Conservation (phyloP, 2,888 invertebrate genomes). For the Agriopis leucophaearia region DNA sequence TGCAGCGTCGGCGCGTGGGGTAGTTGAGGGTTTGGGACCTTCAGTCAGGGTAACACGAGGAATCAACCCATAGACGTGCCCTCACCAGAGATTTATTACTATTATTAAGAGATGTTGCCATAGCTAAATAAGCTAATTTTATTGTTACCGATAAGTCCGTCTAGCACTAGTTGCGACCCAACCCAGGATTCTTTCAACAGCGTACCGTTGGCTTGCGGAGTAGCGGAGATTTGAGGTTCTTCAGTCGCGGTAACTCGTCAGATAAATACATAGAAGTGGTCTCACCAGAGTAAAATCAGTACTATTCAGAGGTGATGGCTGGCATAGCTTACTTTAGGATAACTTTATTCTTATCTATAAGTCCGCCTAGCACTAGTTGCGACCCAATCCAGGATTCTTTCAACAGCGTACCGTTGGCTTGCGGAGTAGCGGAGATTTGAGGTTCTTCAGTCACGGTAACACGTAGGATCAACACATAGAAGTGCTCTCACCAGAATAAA, state of each 20-base stretch:
- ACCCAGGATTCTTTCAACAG: conserved; percentile 90
- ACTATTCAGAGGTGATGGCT: no score
- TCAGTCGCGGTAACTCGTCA: conserved; percentile 88
- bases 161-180: conserved; percentile 89
- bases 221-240: conserved; percentile 81
- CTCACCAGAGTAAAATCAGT: no score
- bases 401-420: conserved; percentile 81
- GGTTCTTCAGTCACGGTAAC: conserved; percentile 85
- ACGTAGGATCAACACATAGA: conserved; percentile 91
- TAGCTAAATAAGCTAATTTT: no score
- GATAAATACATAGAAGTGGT: conserved; percentile 90
- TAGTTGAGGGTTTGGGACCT: conserved; percentile 81
- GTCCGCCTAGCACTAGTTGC: conserved; percentile 89
- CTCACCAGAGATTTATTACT: no score
- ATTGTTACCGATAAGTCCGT: conserved; percentile 87
- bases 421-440: conserved; percentile 78
- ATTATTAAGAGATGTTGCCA: no score
- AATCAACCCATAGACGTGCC: conserved; percentile 90
- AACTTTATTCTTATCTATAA: conserved; percentile 82
- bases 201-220: conserved; percentile 75
- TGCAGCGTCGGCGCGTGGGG: conserved; percentile 77
- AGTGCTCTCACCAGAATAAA: not conserved
- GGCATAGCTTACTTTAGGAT: no score
- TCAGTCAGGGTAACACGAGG: conserved; percentile 88
- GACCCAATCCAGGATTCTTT: conserved; percentile 92